A percentile compares a stretch with the other conserved stretches of the same genome.
Evolutionary conservation across 1,140 invertebrate genomes (phyloP).

Genomic region (Andrena cerasifolii): DNA sequence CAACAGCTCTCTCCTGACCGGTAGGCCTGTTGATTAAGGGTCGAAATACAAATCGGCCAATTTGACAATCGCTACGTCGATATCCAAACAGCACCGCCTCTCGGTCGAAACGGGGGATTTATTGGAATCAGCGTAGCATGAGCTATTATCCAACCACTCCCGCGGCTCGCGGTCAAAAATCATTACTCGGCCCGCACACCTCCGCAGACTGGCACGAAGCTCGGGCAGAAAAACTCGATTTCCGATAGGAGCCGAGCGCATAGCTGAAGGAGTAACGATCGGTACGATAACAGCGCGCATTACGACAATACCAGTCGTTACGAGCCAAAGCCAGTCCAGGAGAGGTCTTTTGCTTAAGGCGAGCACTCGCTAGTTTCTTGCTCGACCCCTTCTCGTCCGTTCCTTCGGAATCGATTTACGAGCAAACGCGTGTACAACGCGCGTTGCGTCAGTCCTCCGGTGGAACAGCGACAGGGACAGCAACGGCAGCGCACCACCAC

Average conservation of each 20-base stretch:
- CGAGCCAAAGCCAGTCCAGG: slow-evolving; percentile 35
- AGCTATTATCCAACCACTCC: background rate
- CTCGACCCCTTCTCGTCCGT: slow-evolving; percentile 49
- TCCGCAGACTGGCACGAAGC: background rate
- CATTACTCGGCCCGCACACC: background rate
- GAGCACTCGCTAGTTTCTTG: slow-evolving; percentile 59
- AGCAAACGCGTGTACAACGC: slow-evolving; percentile 53
- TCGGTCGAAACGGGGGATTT: background rate
- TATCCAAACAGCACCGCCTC: background rate
- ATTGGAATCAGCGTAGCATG: background rate
- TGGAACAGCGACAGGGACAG: background rate
- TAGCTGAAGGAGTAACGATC: slow-evolving; percentile 52
- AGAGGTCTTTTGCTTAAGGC: slow-evolving; percentile 60
- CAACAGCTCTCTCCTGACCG: too few species aligned
- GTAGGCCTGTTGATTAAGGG: background rate
- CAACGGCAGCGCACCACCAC: slow-evolving; percentile 9
- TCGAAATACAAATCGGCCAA: background rate
- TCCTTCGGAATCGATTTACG: slow-evolving; percentile 67
- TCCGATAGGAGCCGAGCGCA: background rate
- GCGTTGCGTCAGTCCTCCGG: slow-evolving; percentile 59
- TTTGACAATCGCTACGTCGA: background rate
- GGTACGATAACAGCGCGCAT: slow-evolving; percentile 55
- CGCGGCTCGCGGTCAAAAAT: background rate
- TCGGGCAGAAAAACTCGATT: slow-evolving; percentile 28
- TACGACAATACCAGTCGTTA: slow-evolving; percentile 65